Percentiles rank a stretch among this genome's conserved stretches.
Conservation (phyloP, 2,113 vertebrate species). For the Myrmecophaga tridactyla region DNA sequence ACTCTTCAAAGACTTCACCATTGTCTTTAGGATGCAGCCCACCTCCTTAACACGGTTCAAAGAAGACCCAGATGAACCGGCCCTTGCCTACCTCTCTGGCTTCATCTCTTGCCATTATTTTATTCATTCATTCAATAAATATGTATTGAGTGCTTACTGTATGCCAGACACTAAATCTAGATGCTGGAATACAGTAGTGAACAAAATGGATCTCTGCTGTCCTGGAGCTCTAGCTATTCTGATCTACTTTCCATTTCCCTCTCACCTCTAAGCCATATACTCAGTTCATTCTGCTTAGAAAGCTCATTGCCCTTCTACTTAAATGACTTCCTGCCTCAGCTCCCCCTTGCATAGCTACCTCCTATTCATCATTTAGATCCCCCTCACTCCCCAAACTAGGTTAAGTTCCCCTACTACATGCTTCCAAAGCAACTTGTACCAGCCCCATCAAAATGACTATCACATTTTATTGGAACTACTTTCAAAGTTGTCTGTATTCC, state of each 20-base stretch:
- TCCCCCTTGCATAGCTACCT: neutral
- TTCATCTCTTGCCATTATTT: neutral
- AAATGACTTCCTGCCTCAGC: neutral
- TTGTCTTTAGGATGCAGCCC: neutral
- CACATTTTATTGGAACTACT: neutral
- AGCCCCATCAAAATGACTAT: neutral
- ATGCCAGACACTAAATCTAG: neutral
- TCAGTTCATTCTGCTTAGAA: constrained; percentile 26
- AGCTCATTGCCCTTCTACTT: neutral
- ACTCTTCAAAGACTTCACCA: neutral
- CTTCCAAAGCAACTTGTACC: constrained; percentile 6
- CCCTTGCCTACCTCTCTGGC: neutral
- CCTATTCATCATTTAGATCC: neutral
- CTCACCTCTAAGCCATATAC: neutral
- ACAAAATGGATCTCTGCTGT: neutral
- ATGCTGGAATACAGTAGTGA: neutral
- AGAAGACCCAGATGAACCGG: neutral
- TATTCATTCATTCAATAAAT: constrained; percentile 46
- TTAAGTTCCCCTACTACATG: neutral
- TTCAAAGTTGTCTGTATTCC: neutral
- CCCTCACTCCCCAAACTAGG: neutral
- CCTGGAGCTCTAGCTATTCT: neutral
- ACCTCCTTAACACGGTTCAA: neutral
- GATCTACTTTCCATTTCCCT: neutral
- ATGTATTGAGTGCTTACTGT: neutral